A percentile compares a stretch with the other conserved stretches of the same genome.
Evolutionary conservation across 2,113 vertebrate genomes (phyloP).

Genomic region (Sciurus niger): DNA sequence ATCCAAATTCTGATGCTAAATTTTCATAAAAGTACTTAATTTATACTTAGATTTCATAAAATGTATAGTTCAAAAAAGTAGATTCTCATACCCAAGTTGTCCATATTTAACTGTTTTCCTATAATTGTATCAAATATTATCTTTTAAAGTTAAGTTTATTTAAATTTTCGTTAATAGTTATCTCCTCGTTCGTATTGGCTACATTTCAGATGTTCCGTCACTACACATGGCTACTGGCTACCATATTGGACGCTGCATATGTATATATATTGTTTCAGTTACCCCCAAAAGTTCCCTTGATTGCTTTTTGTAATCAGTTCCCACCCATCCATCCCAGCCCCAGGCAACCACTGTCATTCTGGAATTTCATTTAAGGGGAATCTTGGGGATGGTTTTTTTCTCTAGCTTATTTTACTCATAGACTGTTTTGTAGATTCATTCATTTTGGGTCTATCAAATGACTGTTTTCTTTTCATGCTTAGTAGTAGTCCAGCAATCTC

Average conservation of each 20-base stretch:
- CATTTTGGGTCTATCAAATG: neutral
- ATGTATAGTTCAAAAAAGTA: slow-evolving; percentile 49
- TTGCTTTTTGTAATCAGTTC: neutral
- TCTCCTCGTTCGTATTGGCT: neutral
- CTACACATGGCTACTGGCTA: neutral
- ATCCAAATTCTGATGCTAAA: neutral
- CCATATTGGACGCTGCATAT: neutral
- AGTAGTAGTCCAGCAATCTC: slow-evolving; percentile 4
- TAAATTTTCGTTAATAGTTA: slow-evolving; percentile 25
- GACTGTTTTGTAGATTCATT: neutral
- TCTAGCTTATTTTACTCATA: neutral
- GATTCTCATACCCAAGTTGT: slow-evolving; percentile 18
- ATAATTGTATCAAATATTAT: neutral
- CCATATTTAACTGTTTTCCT: slow-evolving; percentile 15
- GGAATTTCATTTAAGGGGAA: slow-evolving; percentile 17
- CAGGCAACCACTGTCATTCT: neutral
- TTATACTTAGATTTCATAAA: slow-evolving; percentile 52
- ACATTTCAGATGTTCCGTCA: neutral
- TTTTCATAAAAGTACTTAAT: slow-evolving; percentile 43
- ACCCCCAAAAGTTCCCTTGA: neutral
- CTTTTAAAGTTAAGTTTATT: slow-evolving; percentile 24
- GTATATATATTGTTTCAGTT: neutral
- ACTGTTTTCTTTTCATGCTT: neutral
- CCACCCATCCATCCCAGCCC: neutral
- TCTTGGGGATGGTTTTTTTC: neutral